These are phyloP conservation scores for Taxidea taxus DNA, from an alignment of 2,113 vertebrate genomes.

Conservation along the genomic window DNA sequence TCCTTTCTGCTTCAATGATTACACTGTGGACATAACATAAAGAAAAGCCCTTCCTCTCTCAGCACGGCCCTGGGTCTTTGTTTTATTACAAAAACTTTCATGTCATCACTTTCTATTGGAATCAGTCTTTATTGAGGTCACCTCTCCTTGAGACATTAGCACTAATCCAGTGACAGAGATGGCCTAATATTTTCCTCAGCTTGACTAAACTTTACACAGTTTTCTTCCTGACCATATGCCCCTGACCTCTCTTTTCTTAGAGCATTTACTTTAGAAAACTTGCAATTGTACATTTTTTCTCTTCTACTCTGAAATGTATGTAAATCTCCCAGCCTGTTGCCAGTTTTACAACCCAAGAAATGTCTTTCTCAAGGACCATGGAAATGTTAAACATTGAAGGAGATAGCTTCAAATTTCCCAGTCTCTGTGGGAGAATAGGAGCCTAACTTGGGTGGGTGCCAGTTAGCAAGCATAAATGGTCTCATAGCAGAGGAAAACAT, in stretches of 20 bases:
- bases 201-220: background rate
- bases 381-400: background rate
- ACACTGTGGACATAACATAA: background rate
- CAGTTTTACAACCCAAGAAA: background rate
- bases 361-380: background rate
- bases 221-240: background rate
- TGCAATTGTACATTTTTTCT: background rate
- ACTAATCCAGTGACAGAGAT: background rate
- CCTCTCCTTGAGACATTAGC: background rate
- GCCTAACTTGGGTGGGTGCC: background rate
- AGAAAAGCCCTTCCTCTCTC: background rate
- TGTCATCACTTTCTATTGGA: conserved; percentile 15
- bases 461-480: background rate
- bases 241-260: background rate
- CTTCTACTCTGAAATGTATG: background rate
- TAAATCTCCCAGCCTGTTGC: background rate
- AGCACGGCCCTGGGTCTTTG: background rate
- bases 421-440: background rate
- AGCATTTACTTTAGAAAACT: conserved; percentile 11
- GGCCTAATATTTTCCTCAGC: background rate
- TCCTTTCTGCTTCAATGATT: background rate
- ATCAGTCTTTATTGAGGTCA: conserved; percentile 15
- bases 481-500: background rate
- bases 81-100: conserved; percentile 9
- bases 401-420: background rate